Conservation (phyloP, 2,797 vertebrate species). For the Esox lucius region DNA sequence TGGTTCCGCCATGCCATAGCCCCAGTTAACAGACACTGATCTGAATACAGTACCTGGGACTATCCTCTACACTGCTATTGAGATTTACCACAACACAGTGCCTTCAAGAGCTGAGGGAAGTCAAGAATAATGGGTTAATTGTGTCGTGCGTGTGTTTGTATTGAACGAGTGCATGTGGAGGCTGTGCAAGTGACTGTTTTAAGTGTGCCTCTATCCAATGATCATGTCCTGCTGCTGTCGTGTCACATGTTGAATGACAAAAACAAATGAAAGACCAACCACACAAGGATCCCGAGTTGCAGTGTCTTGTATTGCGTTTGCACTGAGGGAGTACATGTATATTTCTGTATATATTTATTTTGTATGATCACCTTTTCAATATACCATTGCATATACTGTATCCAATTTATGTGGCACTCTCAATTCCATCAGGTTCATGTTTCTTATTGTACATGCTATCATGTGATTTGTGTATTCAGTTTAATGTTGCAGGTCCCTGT, state of each 20-base stretch:
- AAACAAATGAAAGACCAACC: background rate
- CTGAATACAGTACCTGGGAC: background rate
- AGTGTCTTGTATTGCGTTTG: background rate
- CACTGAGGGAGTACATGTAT: background rate
- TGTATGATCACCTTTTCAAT: background rate
- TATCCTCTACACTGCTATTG: background rate
- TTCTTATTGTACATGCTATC: background rate
- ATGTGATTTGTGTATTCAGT: background rate
- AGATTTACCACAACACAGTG: slow-evolving; percentile 2
- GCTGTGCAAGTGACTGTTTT: background rate
- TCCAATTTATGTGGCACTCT: background rate
- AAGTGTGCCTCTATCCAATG: background rate
- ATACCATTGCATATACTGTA: background rate
- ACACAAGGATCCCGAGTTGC: background rate
- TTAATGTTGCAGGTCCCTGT: background rate
- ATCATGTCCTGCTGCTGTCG: background rate
- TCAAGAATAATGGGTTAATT: background rate
- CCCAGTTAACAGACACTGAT: background rate
- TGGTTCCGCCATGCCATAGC: background rate
- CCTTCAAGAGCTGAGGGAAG: background rate
- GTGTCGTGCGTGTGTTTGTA: background rate
- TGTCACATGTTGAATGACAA: background rate
- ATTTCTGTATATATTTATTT: background rate
- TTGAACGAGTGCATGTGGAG: background rate
- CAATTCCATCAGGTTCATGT: background rate